Evolutionary conservation across 1,140 invertebrate species (phyloP).

Genomic region (Eriosoma lanigerum): DNA sequence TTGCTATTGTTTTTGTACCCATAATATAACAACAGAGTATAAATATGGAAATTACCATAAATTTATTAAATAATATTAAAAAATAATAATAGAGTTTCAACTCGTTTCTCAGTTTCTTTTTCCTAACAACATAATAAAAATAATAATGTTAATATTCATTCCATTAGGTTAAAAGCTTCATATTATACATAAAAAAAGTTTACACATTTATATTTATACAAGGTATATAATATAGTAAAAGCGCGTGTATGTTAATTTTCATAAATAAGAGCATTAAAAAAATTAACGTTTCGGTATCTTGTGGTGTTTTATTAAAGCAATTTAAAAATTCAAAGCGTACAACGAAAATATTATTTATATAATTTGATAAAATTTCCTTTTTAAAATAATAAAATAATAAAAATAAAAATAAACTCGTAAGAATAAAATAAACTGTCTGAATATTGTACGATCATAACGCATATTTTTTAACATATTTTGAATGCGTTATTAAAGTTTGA

Average conservation of each 20-base stretch:
- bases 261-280: neutral
- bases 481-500: no score
- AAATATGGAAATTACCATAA: constrained; percentile 8
- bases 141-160: constrained; percentile 11
- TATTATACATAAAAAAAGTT: constrained; percentile 14
- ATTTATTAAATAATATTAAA: constrained; percentile 2
- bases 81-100: neutral
- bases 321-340: no score
- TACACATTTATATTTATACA: neutral
- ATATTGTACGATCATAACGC: no score
- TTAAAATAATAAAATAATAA: no score
- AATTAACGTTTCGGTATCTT: neutral
- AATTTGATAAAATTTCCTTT: no score
- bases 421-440: no score
- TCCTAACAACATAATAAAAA: neutral
- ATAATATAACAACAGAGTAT: neutral
- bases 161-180: constrained; percentile 41
- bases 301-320: no score
- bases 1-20: no score
- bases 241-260: constrained; percentile 26
- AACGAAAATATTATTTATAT: no score
- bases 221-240: neutral
- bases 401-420: no score
- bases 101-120: neutral
- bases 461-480: no score